Conservation (phyloP, 2,888 invertebrate genomes). For the Sceliomorpha sp. region DNA sequence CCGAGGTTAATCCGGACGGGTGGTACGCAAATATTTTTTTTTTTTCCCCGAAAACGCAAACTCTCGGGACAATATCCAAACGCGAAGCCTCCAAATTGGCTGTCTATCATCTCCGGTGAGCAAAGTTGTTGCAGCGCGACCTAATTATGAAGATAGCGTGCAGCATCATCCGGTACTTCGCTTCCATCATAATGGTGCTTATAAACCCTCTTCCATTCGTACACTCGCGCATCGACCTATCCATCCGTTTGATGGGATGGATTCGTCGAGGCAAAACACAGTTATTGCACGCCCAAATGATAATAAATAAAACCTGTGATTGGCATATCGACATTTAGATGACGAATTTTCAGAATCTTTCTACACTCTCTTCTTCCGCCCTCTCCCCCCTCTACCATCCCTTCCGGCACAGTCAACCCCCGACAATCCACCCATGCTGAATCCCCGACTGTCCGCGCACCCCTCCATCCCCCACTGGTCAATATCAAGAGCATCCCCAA, state of each 20-base stretch:
- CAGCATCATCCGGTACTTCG: conserved; percentile 25
- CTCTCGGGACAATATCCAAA: too few species aligned
- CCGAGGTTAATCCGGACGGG: too few species aligned
- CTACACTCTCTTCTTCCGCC: too few species aligned
- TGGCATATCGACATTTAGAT: conserved; percentile 24
- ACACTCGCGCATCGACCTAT: conserved; percentile 5
- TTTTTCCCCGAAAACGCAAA: too few species aligned
- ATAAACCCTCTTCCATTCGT: conserved; percentile 35
- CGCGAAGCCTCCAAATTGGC: conserved; percentile 7
- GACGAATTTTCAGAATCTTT: conserved; percentile 3
- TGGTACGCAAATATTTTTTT: too few species aligned
- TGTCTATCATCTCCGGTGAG: conserved; percentile 13
- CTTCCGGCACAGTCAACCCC: too few species aligned
- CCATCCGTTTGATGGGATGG: conserved; percentile 11
- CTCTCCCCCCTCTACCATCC: too few species aligned
- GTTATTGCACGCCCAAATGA: conserved; percentile 40
- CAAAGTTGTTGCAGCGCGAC: conserved; percentile 29
- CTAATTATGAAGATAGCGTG: conserved; percentile 30
- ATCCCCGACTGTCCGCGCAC: too few species aligned
- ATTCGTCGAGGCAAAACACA: conserved; percentile 35
- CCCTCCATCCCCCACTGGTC: too few species aligned
- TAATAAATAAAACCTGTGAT: conserved; percentile 31
- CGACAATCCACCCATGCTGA: too few species aligned
- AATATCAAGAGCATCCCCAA: too few species aligned
- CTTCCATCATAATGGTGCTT: conserved; percentile 22